These are phyloP conservation scores for Eupithecia vulgata DNA, from an alignment of 2,888 invertebrate genomes.

Conservation along the genomic window DNA sequence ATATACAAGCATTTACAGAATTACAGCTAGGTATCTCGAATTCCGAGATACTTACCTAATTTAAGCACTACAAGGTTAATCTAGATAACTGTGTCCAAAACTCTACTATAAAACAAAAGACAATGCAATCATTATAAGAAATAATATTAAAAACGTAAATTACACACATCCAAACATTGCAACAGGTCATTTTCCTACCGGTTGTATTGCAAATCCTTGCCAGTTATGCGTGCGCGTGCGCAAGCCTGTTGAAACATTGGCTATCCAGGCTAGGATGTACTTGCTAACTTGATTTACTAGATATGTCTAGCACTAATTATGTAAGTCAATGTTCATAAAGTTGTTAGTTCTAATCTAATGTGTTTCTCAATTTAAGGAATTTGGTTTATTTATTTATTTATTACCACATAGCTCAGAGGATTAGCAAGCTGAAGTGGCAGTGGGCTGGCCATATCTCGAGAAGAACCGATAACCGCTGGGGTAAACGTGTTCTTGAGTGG, in stretches of 20 bases:
- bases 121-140: background rate
- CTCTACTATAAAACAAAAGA: background rate
- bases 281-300: background rate
- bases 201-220: slow-evolving; percentile 16
- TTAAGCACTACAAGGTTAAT: no score
- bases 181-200: slow-evolving; percentile 18
- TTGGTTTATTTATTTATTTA: no score
- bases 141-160: background rate
- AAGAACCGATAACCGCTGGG: no score
- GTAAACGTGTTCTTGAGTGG: no score
- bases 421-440: no score
- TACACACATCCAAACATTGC: background rate
- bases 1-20: no score
- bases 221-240: slow-evolving; percentile 10
- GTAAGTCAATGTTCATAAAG: background rate
- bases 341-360: no score
- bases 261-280: slow-evolving; percentile 23
- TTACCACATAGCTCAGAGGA: no score
- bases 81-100: background rate
- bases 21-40: no score
- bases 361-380: no score
- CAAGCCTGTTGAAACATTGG: slow-evolving; percentile 17
- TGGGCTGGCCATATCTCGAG: no score
- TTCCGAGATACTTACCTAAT: no score
- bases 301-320: background rate